Evolutionary conservation across 2,113 vertebrate species (phyloP).

Genomic region (Malurus elegans): DNA sequence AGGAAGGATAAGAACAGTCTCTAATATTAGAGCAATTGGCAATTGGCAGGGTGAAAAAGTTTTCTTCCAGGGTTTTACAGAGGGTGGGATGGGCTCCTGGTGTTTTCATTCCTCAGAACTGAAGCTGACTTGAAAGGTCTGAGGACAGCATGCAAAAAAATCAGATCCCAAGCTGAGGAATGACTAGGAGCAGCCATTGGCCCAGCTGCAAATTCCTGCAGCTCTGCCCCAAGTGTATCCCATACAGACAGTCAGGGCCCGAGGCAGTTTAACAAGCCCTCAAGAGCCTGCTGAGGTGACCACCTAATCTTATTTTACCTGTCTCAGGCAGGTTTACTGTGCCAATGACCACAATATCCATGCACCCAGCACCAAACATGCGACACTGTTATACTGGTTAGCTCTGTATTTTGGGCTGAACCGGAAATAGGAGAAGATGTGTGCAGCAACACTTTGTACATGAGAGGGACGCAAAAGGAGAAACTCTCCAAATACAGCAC

Average conservation of each 20-base stretch:
- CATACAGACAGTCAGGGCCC: fast-evolving
- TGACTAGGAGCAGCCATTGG: fast-evolving
- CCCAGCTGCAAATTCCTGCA: not conserved
- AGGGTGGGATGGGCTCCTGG: not conserved
- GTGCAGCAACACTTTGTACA: not conserved
- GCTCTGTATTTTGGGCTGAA: not conserved
- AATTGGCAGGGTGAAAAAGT: not conserved
- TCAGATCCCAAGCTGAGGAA: not conserved
- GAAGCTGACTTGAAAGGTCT: not conserved
- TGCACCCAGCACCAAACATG: not conserved
- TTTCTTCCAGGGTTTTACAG: not conserved
- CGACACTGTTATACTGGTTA: not conserved
- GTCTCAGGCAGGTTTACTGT: not conserved
- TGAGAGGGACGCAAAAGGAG: not conserved
- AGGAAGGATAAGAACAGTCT: not conserved
- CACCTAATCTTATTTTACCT: not conserved
- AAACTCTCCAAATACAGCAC: not conserved
- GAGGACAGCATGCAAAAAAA: not conserved
- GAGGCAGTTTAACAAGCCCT: not conserved
- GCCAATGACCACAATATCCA: not conserved
- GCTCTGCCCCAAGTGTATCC: not conserved
- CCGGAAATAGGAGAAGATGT: not conserved
- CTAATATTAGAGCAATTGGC: not conserved
- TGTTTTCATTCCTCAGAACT: not conserved
- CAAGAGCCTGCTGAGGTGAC: not conserved